A percentile compares a stretch with the other conserved stretches of the same genome.
phyloP scores from a whole-genome alignment of 2,888 invertebrate species.

The Caenorhabditis macrosperma region DNA sequence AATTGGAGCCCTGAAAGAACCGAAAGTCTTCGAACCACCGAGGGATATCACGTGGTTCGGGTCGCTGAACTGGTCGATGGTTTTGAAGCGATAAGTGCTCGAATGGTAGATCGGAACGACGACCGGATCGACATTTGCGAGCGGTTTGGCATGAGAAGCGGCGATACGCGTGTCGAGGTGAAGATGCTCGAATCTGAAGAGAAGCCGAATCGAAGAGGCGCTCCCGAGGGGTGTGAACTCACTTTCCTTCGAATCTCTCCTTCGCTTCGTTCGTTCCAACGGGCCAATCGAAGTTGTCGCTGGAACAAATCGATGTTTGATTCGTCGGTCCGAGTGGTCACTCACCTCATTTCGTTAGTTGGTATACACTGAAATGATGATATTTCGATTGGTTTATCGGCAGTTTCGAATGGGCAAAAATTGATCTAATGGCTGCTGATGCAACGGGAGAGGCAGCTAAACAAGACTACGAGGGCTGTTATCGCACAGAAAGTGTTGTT shows the following conservation, averaged over 20 bases:
- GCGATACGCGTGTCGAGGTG: constrained; percentile 53
- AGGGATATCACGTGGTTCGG: constrained; percentile 57
- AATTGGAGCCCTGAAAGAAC: constrained; percentile 59
- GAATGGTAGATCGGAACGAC: constrained; percentile 70
- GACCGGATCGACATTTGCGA: constrained; percentile 63
- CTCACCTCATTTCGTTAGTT: constrained; percentile 35
- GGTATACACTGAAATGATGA: constrained; percentile 22
- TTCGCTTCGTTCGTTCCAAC: constrained; percentile 62
- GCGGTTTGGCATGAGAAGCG: constrained; percentile 57
- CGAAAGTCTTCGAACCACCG: background rate
- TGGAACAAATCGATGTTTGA: constrained; percentile 4
- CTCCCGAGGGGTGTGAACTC: constrained; percentile 24
- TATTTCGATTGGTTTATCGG: constrained; percentile 4
- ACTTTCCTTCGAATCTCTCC: constrained; percentile 57
- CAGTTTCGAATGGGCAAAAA: background rate
- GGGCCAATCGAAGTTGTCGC: constrained; percentile 58
- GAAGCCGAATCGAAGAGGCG: background rate
- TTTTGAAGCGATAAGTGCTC: constrained; percentile 60
- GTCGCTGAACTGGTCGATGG: constrained; percentile 58
- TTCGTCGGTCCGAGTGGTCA: background rate
- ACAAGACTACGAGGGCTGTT: background rate
- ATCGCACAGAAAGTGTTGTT: background rate
- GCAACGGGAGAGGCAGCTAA: background rate
- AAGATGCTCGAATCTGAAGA: constrained; percentile 33
- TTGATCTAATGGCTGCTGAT: background rate